Conservation (phyloP, 2,888 invertebrate species). For the Lochmaea crataegi region DNA sequence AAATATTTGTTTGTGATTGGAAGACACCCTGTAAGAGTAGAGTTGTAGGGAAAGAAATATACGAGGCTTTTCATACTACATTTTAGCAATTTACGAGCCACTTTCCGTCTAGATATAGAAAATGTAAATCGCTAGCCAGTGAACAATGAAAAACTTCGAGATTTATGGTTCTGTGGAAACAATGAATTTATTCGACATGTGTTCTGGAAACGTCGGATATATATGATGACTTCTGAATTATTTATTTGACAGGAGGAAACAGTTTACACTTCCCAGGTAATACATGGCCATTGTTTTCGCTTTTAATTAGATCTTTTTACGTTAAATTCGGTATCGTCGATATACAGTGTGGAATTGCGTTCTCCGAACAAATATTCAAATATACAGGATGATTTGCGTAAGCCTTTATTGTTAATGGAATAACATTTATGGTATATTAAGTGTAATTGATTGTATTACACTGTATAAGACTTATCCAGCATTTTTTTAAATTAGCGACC, state of each 20-base stretch:
- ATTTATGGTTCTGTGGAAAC: constrained; percentile 57
- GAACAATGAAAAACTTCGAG: constrained; percentile 49
- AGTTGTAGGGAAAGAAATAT: constrained; percentile 55
- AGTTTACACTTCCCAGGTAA: constrained; percentile 15
- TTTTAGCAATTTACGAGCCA: constrained; percentile 63
- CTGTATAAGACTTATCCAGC: too few relatives aligned
- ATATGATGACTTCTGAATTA: constrained; percentile 24
- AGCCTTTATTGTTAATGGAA: too few relatives aligned
- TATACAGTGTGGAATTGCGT: too few relatives aligned
- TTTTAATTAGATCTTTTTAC: constrained; percentile 2
- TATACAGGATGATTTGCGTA: too few relatives aligned
- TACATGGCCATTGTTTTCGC: constrained; percentile 5
- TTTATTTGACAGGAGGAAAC: constrained; percentile 19
- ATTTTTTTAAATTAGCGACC: too few relatives aligned
- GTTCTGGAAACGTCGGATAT: constrained; percentile 36
- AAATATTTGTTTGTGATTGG: neutral
- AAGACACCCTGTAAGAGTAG: constrained; percentile 16
- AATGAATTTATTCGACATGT: constrained; percentile 57
- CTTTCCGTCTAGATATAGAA: constrained; percentile 62
- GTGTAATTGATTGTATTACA: too few relatives aligned
- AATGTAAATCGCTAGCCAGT: constrained; percentile 61
- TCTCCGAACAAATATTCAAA: too few relatives aligned
- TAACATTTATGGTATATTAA: too few relatives aligned
- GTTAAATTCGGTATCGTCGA: neutral
- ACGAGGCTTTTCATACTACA: constrained; percentile 62